Evolutionary conservation across 2,113 vertebrate genomes (phyloP).

Genomic region (Menidia beryllina): DNA sequence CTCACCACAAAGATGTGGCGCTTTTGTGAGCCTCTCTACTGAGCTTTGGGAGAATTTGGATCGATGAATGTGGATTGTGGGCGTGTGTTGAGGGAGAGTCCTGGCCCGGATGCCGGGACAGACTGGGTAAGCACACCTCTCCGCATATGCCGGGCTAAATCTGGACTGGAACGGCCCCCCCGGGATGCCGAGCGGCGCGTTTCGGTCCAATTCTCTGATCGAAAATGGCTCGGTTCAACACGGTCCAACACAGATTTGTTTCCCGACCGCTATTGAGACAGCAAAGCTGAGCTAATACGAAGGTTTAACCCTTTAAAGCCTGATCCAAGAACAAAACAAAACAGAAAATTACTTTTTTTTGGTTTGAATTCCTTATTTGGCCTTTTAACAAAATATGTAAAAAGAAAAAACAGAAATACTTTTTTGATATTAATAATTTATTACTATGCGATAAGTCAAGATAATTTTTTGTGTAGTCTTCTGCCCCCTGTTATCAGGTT

Average conservation of each 20-base stretch:
- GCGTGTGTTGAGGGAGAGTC: slow-evolving; percentile 28
- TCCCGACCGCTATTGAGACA: slow-evolving; percentile 14
- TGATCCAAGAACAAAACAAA: too few relatives aligned
- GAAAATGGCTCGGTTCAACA: slow-evolving; percentile 37
- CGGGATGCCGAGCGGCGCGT: slow-evolving; percentile 37
- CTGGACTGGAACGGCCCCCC: slow-evolving; percentile 48
- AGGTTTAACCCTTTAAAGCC: too few relatives aligned
- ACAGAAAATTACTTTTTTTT: too few relatives aligned
- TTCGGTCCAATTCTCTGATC: slow-evolving; percentile 48
- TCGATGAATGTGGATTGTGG: slow-evolving; percentile 49
- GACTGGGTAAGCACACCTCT: slow-evolving; percentile 64
- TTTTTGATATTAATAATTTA: too few relatives aligned
- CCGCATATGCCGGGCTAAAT: slow-evolving; percentile 70
- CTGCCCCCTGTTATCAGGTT: too few relatives aligned
- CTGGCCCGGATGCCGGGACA: slow-evolving; percentile 60
- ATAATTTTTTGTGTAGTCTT: too few relatives aligned
- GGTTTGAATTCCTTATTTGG: too few relatives aligned
- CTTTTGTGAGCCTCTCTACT: slow-evolving; percentile 10
- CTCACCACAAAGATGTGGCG: too few relatives aligned
- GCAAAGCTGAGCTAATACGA: slow-evolving; percentile 18
- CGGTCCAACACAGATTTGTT: slow-evolving; percentile 24
- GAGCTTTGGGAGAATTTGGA: slow-evolving; percentile 37
- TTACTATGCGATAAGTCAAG: too few relatives aligned
- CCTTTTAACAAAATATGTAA: too few relatives aligned
- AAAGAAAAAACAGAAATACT: too few relatives aligned